Base-by-base conservation (phyloP, 2,888 invertebrate species). In the Leucophora obtusa region DNA sequence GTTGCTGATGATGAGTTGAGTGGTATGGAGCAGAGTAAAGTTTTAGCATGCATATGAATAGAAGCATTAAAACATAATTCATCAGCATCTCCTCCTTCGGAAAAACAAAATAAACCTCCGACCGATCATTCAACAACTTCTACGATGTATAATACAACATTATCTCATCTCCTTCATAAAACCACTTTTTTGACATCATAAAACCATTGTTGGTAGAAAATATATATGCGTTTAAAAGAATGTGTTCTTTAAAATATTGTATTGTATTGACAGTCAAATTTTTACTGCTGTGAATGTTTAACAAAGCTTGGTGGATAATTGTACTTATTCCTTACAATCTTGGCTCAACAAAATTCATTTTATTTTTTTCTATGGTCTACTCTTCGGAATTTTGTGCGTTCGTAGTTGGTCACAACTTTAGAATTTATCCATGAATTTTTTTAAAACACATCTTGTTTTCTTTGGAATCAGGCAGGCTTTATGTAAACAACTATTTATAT, bases 1-100 rank as follows among this genome's bases (percentile, higher is more conserved):
- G 78, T n/a, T n/a, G 14, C 43, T 47, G 43, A 47, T 47, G 43
- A 47, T 47, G 43, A 50, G 63, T 56, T 10, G 56, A 50, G 56
- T 50, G 56, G 17, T 28, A 28, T 28, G 28, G 6, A 60, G 35
- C 18, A 63, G 60, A 35, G 63, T 73, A 11, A 63, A 24, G 54
- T 58, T 43, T 60, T 43, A 70, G 58, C 58, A 76, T 70, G 70
- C 76, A 77, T 69, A 75, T 66, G 66, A 71, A 62, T 63, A 62
- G 71, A 72, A 69, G 73, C 73, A 73, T 70, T 54, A 54, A 81
- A 77, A 65, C 73, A 77, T 81, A 77, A 81, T 69, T 78, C 82
- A 76, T 83, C 72, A 66, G 73, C 63, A 81, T 69, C 54, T 69
- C 66, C 65, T 76, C 76, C 73, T 71, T 66, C 4, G 28, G 2